A percentile compares a stretch with the other conserved stretches of the same genome.
Conservation (phyloP, 2,888 invertebrate genomes). For the Amblyjoppa proteus region DNA sequence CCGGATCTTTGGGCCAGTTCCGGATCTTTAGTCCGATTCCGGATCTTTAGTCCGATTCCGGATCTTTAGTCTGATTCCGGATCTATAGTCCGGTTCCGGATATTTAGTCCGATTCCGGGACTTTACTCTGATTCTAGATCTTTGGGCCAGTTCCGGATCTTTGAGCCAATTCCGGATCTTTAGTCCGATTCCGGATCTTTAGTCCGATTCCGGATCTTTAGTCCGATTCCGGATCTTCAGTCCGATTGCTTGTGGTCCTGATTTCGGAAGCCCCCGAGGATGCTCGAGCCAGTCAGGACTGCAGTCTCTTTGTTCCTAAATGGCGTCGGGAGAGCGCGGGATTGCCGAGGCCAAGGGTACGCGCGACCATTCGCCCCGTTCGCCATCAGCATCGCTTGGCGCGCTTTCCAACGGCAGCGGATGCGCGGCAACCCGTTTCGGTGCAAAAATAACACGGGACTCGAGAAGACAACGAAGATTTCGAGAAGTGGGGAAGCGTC, state of each 20-base stretch:
- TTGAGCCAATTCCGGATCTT: not conserved
- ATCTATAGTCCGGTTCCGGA: conserved; percentile 4
- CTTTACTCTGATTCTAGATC: not conserved
- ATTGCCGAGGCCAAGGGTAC: conserved; percentile 79
- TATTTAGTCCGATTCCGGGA: not conserved
- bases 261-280: not conserved
- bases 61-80: not conserved
- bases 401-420: conserved; percentile 65
- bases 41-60: conserved; percentile 4
- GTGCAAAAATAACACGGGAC: conserved; percentile 64
- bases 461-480: conserved; percentile 12
- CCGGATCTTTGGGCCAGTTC: conserved; percentile 16
- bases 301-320: conserved; percentile 64
- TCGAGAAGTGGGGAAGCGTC: conserved; percentile 46
- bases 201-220: too few relatives aligned
- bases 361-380: conserved; percentile 65
- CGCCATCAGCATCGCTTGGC: conserved; percentile 45
- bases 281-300: not conserved
- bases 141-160: conserved; percentile 22
- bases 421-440: conserved; percentile 75
- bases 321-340: conserved; percentile 75
- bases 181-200: not conserved
- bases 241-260: not conserved
- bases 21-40: not conserved
- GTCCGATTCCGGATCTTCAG: not conserved